Evolutionary conservation across 2,113 vertebrate species (phyloP).

Genomic region (Danionella cerebrum): DNA sequence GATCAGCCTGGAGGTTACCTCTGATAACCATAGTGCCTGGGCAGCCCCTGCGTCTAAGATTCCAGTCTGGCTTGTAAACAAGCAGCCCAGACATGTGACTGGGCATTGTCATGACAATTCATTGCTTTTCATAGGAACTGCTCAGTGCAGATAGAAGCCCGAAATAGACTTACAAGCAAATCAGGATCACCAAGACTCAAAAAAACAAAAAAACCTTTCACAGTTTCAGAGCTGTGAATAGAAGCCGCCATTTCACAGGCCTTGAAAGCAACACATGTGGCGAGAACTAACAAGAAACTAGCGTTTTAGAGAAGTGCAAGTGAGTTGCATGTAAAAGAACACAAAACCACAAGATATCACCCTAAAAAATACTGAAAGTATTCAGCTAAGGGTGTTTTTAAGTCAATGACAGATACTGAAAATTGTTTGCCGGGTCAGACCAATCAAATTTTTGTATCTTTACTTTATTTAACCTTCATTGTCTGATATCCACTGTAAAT

Average conservation of each 20-base stretch:
- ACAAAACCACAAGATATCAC: slow-evolving; percentile 9
- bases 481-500: no score
- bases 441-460: no score
- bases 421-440: no score
- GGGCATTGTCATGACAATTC: neutral
- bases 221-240: neutral
- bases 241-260: neutral
- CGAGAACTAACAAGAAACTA: neutral
- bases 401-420: no score
- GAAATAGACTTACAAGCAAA: neutral
- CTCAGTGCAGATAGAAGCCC: neutral
- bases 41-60: neutral
- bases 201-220: slow-evolving; percentile 11
- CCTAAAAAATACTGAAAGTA: slow-evolving; percentile 18
- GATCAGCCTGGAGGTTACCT: neutral
- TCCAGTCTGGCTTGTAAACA: neutral
- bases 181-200: neutral
- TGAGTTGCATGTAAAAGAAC: slow-evolving; percentile 9
- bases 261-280: slow-evolving; percentile 2
- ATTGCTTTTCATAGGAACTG: neutral
- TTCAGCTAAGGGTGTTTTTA: no score
- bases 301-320: neutral
- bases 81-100: neutral
- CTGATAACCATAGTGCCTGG: neutral
- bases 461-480: no score